Conservation (phyloP, 2,888 invertebrate species). For the Oxytorus armatus region DNA sequence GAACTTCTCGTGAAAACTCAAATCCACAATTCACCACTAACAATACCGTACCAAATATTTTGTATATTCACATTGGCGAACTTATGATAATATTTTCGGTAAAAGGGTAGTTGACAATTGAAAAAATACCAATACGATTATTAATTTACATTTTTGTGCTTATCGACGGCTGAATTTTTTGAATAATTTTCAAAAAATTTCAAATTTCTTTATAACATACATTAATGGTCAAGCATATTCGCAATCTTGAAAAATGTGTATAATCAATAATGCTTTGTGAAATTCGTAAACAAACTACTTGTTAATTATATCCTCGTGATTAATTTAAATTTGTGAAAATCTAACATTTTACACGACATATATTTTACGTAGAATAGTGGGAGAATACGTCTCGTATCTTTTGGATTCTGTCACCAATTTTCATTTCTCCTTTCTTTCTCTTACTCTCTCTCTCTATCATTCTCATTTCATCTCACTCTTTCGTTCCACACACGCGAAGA, state of each 20-base stretch:
- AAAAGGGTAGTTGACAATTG: too few relatives aligned
- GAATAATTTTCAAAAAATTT: neutral
- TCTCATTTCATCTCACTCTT: slow-evolving; percentile 34
- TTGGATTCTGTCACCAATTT: slow-evolving; percentile 38
- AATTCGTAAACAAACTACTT: slow-evolving; percentile 2
- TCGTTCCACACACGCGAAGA: slow-evolving; percentile 8
- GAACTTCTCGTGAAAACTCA: neutral
- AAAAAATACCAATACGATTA: too few relatives aligned
- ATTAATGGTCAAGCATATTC: too few relatives aligned
- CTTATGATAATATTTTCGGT: too few relatives aligned
- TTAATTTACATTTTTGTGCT: too few relatives aligned
- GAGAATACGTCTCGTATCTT: slow-evolving; percentile 38
- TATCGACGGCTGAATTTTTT: too few relatives aligned
- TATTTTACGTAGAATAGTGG: neutral
- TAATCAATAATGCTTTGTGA: too few relatives aligned
- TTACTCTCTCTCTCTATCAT: neutral
- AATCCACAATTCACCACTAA: neutral
- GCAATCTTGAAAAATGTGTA: too few relatives aligned
- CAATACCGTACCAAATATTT: too few relatives aligned
- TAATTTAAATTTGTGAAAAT: slow-evolving; percentile 12
- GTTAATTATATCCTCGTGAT: slow-evolving; percentile 2
- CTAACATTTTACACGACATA: neutral
- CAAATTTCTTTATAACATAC: neutral
- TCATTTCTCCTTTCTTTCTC: slow-evolving; percentile 48
- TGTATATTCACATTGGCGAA: too few relatives aligned